Base-by-base conservation (phyloP, 2,797 vertebrate genomes). In the Austrolebias charrua region DNA sequence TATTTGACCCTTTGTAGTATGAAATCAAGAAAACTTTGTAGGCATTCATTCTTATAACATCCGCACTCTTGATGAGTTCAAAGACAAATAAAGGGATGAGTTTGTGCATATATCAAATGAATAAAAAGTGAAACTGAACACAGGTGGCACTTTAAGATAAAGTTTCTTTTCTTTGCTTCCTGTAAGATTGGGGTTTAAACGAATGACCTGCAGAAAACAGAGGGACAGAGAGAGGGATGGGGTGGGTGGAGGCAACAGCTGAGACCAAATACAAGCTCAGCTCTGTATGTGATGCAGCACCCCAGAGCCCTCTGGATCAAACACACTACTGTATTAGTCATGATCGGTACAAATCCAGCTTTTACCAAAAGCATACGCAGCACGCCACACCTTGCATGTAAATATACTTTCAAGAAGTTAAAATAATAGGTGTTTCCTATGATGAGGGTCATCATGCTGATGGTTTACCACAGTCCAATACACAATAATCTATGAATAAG, bases 261-360 rank as follows among this genome's bases (percentile, higher is more conserved):
- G 67, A 69, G 65, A 70, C 69, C 54, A 69, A 61, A 82, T 75
- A 75, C 55, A 78, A 86, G 77, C 73, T 72, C 73, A 76, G 77
- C 73, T 83, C 53, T 76, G 65, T 72, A 71, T 81, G 81, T 86
- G 78, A 85, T 88, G 87, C 81, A 71, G 85, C 68, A 76, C 85
- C 78, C 68, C 24, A 56, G 75, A 82, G 85, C 71, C 75, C 71
- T 66, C 61, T n/a, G 43, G 54, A 85, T 87, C 80, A 85, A 74
- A 75, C 75, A 79, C 71, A 72, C 75, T 82, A n/a, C n/a, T n/a
- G n/a, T n/a, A 84, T 90, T 79, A 81, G 69, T 84, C 80, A 69
- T 71, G 69, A 82, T 81, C 78, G 83, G 79, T 81, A 70, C 55
- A 65, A 71, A 73, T 63, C 58, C 62, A 71, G 45, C 51, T 73